Evolutionary conservation across 2,888 invertebrate species (phyloP).

Genomic region (Vannuccia rotundouncinata): DNA sequence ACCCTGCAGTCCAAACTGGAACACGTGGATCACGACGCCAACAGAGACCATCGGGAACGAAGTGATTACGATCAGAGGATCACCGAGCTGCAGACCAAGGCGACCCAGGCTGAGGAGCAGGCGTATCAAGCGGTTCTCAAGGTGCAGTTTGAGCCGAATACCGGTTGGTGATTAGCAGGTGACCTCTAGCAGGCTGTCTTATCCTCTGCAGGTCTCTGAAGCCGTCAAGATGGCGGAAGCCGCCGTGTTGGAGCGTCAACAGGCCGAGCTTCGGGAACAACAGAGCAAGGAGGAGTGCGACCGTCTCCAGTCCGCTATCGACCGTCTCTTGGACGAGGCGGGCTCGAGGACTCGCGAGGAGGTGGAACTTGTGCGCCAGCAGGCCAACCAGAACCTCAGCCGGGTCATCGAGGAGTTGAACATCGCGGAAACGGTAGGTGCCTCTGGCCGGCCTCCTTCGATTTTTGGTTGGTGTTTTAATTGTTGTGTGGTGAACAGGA

Average conservation of each 20-base stretch:
- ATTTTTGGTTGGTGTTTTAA: no score
- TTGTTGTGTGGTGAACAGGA: no score
- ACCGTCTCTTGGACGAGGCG: constrained; percentile 35
- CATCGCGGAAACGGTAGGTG: constrained; percentile 24
- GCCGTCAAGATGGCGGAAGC: constrained; percentile 13
- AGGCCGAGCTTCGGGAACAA: neutral
- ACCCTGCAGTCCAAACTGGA: neutral
- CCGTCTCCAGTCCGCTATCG: neutral
- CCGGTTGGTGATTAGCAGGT: no score
- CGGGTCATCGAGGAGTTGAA: constrained; percentile 34
- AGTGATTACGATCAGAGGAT: neutral
- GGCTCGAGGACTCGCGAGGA: constrained; percentile 34
- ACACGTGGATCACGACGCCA: neutral
- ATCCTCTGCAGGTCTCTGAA: constrained; percentile 10
- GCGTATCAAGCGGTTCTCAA: neutral
- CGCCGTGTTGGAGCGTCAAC: neutral
- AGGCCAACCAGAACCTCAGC: constrained; percentile 33
- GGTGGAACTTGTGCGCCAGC: constrained; percentile 25
- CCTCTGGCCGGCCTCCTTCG: neutral
- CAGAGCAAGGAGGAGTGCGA: constrained; percentile 23
- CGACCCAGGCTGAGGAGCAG: neutral
- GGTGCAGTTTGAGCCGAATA: no score
- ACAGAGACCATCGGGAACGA: neutral
- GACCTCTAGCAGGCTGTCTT: no score
- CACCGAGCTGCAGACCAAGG: neutral